phyloP scores from a whole-genome alignment of 2,888 invertebrate genomes.

The Leptura quadrifasciata region DNA sequence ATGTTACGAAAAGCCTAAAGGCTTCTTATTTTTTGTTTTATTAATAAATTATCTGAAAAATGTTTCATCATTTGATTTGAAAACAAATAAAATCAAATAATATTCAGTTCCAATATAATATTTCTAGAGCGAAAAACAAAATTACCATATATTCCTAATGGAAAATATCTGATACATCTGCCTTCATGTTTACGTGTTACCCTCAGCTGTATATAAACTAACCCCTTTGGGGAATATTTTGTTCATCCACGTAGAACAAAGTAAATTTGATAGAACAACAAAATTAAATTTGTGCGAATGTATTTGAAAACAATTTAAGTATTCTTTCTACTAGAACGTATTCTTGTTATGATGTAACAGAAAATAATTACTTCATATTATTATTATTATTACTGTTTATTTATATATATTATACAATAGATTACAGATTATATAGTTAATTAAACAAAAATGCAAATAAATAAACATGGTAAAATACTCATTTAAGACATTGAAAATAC shows the following conservation, averaged over 20 bases:
- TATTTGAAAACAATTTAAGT: neutral
- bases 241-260: neutral
- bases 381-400: too few species aligned
- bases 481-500: too few species aligned
- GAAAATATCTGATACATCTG: neutral
- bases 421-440: too few species aligned
- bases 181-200: neutral
- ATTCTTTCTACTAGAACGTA: neutral
- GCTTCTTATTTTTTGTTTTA: too few species aligned
- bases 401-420: too few species aligned
- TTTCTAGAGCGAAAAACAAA: neutral
- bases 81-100: neutral
- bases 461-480: too few species aligned
- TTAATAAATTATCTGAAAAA: too few species aligned
- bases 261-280: neutral
- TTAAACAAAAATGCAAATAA: too few species aligned
- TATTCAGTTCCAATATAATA: neutral
- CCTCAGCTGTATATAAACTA: neutral
- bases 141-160: neutral
- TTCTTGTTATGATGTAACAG: too few species aligned
- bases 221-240: neutral
- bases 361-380: neutral
- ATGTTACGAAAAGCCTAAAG: too few species aligned
- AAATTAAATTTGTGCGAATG: neutral
- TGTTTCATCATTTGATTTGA: neutral